Base-by-base conservation (phyloP, 1,140 invertebrate genomes). In the Megathymus violae region DNA sequence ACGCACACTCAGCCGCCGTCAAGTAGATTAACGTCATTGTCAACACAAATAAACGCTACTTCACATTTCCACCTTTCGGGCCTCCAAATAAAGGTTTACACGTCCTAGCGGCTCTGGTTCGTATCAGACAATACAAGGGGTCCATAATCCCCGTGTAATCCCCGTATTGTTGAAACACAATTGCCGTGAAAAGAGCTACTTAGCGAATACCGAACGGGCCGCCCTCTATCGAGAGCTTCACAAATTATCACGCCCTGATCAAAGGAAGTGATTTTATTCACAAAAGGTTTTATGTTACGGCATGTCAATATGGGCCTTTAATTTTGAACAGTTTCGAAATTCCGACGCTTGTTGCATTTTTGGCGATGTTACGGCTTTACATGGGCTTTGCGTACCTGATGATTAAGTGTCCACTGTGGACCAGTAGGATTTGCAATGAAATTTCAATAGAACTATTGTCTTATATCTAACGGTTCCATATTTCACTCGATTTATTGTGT, bases 141-240 rank as follows among this genome's bases (percentile, higher is more conserved):
- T 59, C 78, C 71, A 69, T 85, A 85, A 88, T 82, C 77, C 74
- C 64, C 60, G 54, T 77, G 71, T 88, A 89, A 89, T 87, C 87
- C 84, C 47, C 47, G 79, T 76, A 89, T 89, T 88, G 82, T 88
- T 66, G 70, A 72, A 65, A 80, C 80, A 89, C 87, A 88, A 87
- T 87, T 87, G 87, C 82, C 83, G 82, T 88, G 85, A 84, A 85
- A 87, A 87, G 84, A 83, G 84, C 82, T 82, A 82, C 77, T 82
- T 84, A 81, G 74, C 46, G 78, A 79, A 62, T 71, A 63, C 64
- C 64, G 74, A 76, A 75, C 69, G 65, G 65, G 67, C 68, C 70
- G 68, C 70, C 71, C 63, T 70, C 71, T 67, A 74, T 74, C 58
- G 25, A 54, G 52, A 71, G 62, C 67, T 63, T 75, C 69, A 65